Percentiles rank a stretch among this genome's conserved stretches.
These are phyloP conservation scores for Pasiphila rectangulata DNA, from an alignment of 2,888 invertebrate species.

Conservation along the genomic window DNA sequence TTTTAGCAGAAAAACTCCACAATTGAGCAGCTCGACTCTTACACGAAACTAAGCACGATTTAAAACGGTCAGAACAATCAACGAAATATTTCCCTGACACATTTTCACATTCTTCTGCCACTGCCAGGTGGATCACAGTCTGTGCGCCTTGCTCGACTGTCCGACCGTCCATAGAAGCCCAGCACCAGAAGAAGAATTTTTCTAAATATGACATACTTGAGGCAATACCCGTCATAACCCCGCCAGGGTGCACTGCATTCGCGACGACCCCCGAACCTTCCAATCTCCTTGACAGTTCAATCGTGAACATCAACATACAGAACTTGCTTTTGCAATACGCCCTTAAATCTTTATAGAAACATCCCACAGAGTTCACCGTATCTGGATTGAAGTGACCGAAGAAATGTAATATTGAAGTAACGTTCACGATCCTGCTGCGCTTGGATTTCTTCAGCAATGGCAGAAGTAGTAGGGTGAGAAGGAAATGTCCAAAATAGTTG, in stretches of 20 bases:
- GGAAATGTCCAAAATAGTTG: conserved; percentile 83
- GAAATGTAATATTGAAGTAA: conserved; percentile 74
- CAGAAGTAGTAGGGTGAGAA: conserved; percentile 52
- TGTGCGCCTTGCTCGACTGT: conserved; percentile 86
- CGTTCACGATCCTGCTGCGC: conserved; percentile 54
- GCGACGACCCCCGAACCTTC: conserved; percentile 78
- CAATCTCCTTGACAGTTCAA: conserved; percentile 84
- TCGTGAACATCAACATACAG: conserved; percentile 82
- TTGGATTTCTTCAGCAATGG: conserved; percentile 43
- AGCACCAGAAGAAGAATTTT: conserved; percentile 16
- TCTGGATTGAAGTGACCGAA: conserved; percentile 33
- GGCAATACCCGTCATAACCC: conserved; percentile 14
- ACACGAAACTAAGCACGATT: conserved; percentile 11
- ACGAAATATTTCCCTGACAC: conserved; percentile 81
- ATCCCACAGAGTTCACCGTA: conserved; percentile 32
- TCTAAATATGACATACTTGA: not conserved
- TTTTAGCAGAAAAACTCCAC: conserved; percentile 23
- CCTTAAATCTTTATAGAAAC: conserved; percentile 3
- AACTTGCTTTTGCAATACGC: conserved; percentile 68
- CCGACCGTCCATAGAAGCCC: conserved; percentile 62
- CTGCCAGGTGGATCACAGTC: conserved; percentile 84
- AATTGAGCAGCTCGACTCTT: conserved; percentile 6
- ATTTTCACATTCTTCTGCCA: conserved; percentile 83
- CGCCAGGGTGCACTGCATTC: conserved; percentile 29
- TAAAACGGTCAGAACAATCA: conserved; percentile 79